Evolutionary conservation across 2,113 vertebrate genomes (phyloP).

Genomic region (Ailuropoda melanoleuca): DNA sequence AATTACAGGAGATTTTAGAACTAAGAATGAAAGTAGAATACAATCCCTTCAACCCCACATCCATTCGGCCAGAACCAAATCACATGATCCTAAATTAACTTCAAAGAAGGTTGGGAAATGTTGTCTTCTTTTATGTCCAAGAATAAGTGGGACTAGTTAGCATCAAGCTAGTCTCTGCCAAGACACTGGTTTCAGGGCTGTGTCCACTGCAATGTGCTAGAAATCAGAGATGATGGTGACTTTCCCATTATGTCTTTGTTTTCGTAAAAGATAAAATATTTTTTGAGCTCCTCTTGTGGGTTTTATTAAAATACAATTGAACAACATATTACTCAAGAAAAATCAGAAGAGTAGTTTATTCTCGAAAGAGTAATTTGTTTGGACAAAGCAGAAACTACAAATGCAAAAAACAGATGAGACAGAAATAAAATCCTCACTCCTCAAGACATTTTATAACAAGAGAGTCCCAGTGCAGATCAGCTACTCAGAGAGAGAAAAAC

Average conservation of each 20-base stretch:
- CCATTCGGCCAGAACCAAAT: neutral
- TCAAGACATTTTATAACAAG: neutral
- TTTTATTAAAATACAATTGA: conserved; percentile 47
- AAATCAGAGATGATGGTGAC: neutral
- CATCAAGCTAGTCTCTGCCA: neutral
- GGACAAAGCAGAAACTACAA: conserved; percentile 25
- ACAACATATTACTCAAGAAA: neutral
- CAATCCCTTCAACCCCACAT: neutral
- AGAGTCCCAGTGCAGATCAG: neutral
- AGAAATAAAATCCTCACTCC: conserved; percentile 40
- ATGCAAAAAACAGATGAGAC: conserved; percentile 24
- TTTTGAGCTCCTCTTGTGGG: neutral
- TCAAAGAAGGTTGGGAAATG: neutral
- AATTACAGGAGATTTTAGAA: neutral
- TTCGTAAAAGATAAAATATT: neutral
- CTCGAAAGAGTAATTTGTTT: conserved; percentile 50
- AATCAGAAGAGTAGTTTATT: neutral
- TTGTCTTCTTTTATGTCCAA: neutral
- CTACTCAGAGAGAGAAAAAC: conserved; percentile 46
- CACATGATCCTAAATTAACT: neutral
- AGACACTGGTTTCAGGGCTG: neutral
- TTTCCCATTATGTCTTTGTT: neutral
- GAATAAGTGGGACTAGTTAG: neutral
- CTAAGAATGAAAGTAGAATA: neutral
- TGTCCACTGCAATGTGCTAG: neutral